phyloP scores from a whole-genome alignment of 2,797 vertebrate genomes.

The Spinibarbus caldwelli region DNA sequence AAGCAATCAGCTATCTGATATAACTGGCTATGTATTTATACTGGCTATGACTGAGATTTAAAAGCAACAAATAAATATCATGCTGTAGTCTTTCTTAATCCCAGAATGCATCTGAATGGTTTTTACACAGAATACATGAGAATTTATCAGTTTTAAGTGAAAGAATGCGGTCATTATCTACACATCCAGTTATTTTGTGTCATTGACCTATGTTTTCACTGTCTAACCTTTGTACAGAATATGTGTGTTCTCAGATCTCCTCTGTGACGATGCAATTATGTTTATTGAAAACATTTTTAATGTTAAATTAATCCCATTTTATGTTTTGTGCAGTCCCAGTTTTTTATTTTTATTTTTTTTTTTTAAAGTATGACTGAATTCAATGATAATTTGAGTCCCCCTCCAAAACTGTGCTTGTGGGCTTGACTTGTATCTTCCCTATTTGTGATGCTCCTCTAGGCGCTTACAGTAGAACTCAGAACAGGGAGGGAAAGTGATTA shows the following conservation, averaged over 20 bases:
- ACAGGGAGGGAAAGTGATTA: not conserved
- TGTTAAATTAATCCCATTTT: constrained; percentile 33
- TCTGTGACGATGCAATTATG: not conserved
- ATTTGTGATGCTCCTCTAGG: constrained; percentile 40
- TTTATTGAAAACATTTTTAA: constrained; percentile 53
- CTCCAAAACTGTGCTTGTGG: constrained; percentile 27
- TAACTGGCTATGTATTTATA: constrained; percentile 34
- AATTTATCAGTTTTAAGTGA: constrained; percentile 19
- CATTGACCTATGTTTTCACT: constrained; percentile 12
- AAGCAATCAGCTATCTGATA: constrained; percentile 42
- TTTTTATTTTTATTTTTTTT: constrained; percentile 40
- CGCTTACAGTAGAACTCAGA: constrained; percentile 13
- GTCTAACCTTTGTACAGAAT: not conserved
- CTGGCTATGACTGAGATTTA: constrained; percentile 41
- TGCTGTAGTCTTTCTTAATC: constrained; percentile 53
- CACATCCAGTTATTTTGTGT: constrained; percentile 26
- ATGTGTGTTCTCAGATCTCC: constrained; percentile 18
- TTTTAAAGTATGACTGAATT: constrained; percentile 36
- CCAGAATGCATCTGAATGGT: constrained; percentile 52
- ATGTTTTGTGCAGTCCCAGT: constrained; percentile 35
- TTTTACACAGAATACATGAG: constrained; percentile 45
- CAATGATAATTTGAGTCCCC: not conserved
- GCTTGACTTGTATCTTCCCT: constrained; percentile 45
- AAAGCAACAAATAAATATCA: constrained; percentile 48
- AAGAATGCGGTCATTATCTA: constrained; percentile 35